Base-by-base conservation (phyloP, 1,140 invertebrate species). In the Monochamus saltuarius region DNA sequence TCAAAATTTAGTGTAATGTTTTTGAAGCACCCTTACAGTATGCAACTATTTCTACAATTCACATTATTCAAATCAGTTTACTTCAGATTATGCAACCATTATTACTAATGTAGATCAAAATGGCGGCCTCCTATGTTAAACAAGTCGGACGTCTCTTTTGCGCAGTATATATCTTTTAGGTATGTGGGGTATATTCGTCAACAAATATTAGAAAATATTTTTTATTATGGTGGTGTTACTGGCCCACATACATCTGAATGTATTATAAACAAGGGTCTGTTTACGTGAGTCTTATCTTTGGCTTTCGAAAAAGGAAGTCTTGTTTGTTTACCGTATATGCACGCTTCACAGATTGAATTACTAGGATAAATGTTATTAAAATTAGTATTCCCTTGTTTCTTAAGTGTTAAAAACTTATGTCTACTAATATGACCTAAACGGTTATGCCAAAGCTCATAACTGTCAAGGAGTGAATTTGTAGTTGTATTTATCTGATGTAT, bases 251-350 rank as follows among this genome's bases (percentile, higher is more conserved):
- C 72, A 73, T 80, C 76, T 8, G 72, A 77, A 66, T 75, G 71
- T n/a, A 78, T 65, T 29, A 75, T 62, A 68, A 74, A 75, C 54
- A 79, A 66, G 9, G 73, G 71, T 64, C 76, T 61, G 40, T 75
- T 72, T n/a, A 75, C 70, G 64, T 75, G 46, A 45, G 22, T 56
- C 67, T 75, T 76, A 56, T 72, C 55, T 66, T 73, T 74, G 47
- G 42, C 52, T 50, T 73, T 68, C 47, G 70, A 53, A 72, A 79
- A 79, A n/a, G 70, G 70, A 43, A 78, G 61, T 59, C 73, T 55
- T 19, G 67, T 59, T 71, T 79, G 76, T 71, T 80, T 80, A 4
- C 78, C 76, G 37, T 74, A 67, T 62, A 80, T 75, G 66, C 77
- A 80, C 53, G 75, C 66, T 65, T 81, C 78, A 68, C 77, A 81